These are phyloP conservation scores for Alsophila aescularia DNA, from an alignment of 2,888 invertebrate genomes.

Conservation along the genomic window DNA sequence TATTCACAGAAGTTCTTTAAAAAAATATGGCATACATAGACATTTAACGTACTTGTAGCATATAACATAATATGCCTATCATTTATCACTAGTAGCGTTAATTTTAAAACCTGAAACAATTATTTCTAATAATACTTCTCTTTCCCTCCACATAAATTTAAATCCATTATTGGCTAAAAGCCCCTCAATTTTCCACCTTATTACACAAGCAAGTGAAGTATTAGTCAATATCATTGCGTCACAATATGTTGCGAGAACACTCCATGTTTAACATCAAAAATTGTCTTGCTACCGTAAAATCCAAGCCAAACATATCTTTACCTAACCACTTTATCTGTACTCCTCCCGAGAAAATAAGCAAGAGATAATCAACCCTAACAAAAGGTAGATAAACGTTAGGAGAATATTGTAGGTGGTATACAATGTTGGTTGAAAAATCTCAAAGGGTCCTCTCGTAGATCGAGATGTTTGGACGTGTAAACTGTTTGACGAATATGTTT, in stretches of 20 bases:
- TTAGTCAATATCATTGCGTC: constrained; percentile 15
- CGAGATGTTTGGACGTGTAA: constrained; percentile 58
- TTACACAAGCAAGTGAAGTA: constrained; percentile 3
- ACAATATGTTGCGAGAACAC: constrained; percentile 22
- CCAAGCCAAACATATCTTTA: constrained; percentile 55
- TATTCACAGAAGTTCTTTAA: too few species aligned
- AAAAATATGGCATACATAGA: too few species aligned
- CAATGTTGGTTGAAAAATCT: constrained; percentile 45
- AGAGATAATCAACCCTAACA: constrained; percentile 29
- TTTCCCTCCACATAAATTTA: not conserved
- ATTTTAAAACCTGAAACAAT: too few species aligned
- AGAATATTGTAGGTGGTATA: constrained; percentile 4
- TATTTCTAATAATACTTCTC: not conserved
- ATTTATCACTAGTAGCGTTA: too few species aligned
- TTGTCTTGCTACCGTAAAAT: constrained; percentile 58
- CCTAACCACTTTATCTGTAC: constrained; percentile 32
- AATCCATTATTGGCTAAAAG: not conserved
- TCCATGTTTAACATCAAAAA: constrained; percentile 54
- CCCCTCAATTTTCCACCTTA: constrained; percentile 1
- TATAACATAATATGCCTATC: too few species aligned
- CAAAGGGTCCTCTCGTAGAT: constrained; percentile 51
- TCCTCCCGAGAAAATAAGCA: not conserved
- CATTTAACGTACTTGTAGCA: too few species aligned
- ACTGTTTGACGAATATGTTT: constrained; percentile 59
- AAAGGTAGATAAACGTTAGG: constrained; percentile 16